Conservation (phyloP, 2,113 vertebrate genomes). For the Triplophysa rosa region DNA sequence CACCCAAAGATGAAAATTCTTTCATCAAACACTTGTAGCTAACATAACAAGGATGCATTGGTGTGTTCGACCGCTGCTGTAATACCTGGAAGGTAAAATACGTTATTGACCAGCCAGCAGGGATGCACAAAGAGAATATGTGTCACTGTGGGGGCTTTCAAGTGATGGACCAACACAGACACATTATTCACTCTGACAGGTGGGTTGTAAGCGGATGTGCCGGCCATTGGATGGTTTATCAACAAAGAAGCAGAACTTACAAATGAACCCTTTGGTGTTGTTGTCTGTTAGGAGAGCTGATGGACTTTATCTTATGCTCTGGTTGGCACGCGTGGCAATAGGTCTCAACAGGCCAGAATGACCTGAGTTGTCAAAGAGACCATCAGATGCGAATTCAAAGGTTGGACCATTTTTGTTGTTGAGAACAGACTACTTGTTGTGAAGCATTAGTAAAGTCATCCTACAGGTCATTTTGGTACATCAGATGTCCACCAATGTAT, state of each 20-base stretch:
- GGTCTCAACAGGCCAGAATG: background rate
- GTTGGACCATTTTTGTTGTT: background rate
- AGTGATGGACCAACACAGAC: conserved; percentile 19
- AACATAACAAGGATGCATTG: conserved; percentile 16
- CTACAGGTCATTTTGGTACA: background rate
- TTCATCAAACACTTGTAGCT: conserved; percentile 25
- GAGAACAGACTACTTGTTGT: background rate
- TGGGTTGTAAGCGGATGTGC: background rate
- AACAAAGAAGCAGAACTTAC: conserved; percentile 6
- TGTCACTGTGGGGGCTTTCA: conserved; percentile 25
- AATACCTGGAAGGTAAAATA: conserved; percentile 33
- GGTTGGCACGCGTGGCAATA: background rate
- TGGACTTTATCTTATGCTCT: conserved; percentile 18
- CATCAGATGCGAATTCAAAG: too few relatives aligned
- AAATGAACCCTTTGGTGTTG: conserved; percentile 6
- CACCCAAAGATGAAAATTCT: too few relatives aligned
- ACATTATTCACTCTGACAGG: conserved; percentile 43
- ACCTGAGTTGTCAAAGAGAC: conserved; percentile 7
- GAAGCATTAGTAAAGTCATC: background rate
- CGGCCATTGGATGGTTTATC: conserved; percentile 29
- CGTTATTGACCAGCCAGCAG: conserved; percentile 26
- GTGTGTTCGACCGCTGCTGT: conserved; percentile 1
- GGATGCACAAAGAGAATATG: conserved; percentile 22
- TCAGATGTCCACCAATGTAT: background rate
- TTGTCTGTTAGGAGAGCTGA: background rate